Evolutionary conservation across 2,888 invertebrate species (phyloP), one percentile per base, ranked within the genome.

Genomic region (Drosophila algonquin): DNA sequence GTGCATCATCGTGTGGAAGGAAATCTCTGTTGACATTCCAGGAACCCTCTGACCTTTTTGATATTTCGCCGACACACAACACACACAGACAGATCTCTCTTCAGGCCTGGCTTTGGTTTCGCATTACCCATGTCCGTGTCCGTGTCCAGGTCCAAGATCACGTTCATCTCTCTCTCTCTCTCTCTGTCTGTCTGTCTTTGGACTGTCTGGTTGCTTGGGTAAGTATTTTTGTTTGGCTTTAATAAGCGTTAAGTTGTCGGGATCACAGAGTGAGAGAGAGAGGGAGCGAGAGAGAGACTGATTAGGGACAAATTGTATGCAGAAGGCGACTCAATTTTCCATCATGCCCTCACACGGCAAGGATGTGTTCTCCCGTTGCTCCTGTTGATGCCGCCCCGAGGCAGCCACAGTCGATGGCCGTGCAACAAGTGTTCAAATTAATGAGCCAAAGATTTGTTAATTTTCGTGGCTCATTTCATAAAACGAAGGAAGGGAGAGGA

Each of bases 11-110:
- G 89, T 83, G 86, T 90, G 87, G 80, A 80, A 89, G 89, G 80
- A 80, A 89, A 89, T 84, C 85, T 89, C 88, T 87, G 90, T 90
- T 90, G 90, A 90, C 90, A 90, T 90, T 90, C 90, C 81, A 79
- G 88, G 90, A 90, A 90, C 75, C 50, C 75, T 51, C 40, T 40
- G 79, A 83, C 78, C 87, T 87, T 67, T 67, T 90, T 90, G 87
- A 89, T 81, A 72, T 80, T 47, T 59, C 72, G 69, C 81, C 87
- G 75, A 62, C 84, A 67, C 48, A 46, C 45, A 27, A 32, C 24
- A 24, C 14, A 40, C 3, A 21, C 21, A 21, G 21, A 21, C 18
- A 18, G 18, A 18, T 18, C 18, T 40, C 40, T 40, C 7, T 7
- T 6, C n/a, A 6, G 14, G 40, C 14, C 7, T 50, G 65, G 47